These are phyloP conservation scores for Lasioglossum vierecki DNA, from an alignment of 2,888 invertebrate genomes.

Conservation along the genomic window DNA sequence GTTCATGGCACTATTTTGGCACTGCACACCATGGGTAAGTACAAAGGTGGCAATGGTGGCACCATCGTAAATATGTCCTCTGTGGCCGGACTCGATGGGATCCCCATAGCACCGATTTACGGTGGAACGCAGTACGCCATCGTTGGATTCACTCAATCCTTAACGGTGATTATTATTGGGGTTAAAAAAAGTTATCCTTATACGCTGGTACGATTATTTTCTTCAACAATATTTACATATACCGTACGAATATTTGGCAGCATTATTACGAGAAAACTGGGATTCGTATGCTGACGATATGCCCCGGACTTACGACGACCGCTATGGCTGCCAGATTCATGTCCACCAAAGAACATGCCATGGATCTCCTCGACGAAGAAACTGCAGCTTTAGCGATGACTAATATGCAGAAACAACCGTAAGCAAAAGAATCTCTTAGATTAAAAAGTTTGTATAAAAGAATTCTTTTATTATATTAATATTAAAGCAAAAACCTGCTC, in stretches of 20 bases:
- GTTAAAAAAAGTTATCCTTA: background rate
- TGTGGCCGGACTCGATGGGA: constrained; percentile 85
- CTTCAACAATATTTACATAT: background rate
- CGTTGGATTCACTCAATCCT: constrained; percentile 73
- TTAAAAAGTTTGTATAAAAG: too few relatives aligned
- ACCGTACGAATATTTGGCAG: constrained; percentile 35
- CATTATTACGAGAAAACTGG: constrained; percentile 76
- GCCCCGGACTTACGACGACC: constrained; percentile 79
- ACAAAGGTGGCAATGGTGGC: constrained; percentile 85
- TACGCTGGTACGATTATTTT: background rate
- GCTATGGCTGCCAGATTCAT: constrained; percentile 70
- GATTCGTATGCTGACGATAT: constrained; percentile 78
- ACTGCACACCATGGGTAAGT: constrained; percentile 83
- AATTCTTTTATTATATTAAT: too few relatives aligned
- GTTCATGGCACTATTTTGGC: constrained; percentile 82
- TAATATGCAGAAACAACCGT: constrained; percentile 75
- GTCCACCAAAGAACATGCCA: constrained; percentile 68
- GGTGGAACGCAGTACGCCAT: constrained; percentile 85
- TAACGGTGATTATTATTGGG: constrained; percentile 59
- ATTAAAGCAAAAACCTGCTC: too few relatives aligned
- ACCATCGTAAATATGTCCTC: constrained; percentile 88
- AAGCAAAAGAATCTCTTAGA: constrained; percentile 23
- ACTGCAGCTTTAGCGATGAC: constrained; percentile 62
- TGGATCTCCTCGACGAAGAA: constrained; percentile 72
- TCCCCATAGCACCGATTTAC: constrained; percentile 85